Evolutionary conservation across 2,797 vertebrate genomes (phyloP), one percentile per base, ranked within the genome.

Genomic region (Hypotaenidia okinawae): DNA sequence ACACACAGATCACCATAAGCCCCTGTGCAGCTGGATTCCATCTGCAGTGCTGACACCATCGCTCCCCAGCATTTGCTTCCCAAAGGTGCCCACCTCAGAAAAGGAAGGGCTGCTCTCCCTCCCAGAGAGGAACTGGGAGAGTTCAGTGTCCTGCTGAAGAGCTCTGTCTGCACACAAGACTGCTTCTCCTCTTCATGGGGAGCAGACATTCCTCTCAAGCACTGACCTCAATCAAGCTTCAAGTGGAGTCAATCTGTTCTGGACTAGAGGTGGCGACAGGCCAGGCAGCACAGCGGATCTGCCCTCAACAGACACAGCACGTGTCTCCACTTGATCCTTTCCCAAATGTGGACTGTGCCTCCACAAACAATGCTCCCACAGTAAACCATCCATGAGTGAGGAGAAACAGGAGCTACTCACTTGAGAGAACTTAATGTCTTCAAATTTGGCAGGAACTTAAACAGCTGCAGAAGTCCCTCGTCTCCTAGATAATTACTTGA

Each of bases 401-500:
- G 21, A 39, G 49, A 81, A 84, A 25, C 23, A 72, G 27, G n/a
- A 58, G 33, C 16, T 70, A 97, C 98, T 98, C 89, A 98, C 98
- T 74, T 96, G 67, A 98, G 52, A 45, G 95, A 97, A 55, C 11
- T 41, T 61, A 98, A 73, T 10, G 62, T 30, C 22, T 91, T 96
- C 92, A 98, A 68, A 22, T 92, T 62, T 0, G 95, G 96, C 47
- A 98, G 95, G 75, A 96, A 77, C 43, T 28, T 92, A 30, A 89
- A 87, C 45, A 98, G 51, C 75, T 77, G 91, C 58, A 47, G 0
- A 7, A 87, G 94, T 13, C 97, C 97, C 18, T 92, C 17, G 0
- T 98, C 97, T 52, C 96, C 92, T 45, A 98, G 94, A 24, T 18
- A 32, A 22, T 98, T 98, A 57, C 10, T 49, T 41, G 98, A 98